These are phyloP conservation scores for Taenioides sp. DNA, from an alignment of 2,797 vertebrate species.

Conservation along the genomic window DNA sequence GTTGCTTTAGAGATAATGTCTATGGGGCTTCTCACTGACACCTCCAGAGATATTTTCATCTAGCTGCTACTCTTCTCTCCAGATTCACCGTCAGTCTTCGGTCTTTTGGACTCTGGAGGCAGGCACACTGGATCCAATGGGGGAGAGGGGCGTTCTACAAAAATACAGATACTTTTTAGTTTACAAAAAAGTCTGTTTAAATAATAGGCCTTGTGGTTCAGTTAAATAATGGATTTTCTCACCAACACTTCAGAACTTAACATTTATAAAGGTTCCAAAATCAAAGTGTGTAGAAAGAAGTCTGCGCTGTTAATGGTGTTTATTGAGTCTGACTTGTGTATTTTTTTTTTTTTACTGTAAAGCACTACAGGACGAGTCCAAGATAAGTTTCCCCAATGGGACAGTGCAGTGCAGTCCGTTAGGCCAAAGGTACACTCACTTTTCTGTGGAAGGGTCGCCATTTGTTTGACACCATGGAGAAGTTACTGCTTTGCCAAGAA, in stretches of 20 bases:
- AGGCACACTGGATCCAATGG: slow-evolving; percentile 79
- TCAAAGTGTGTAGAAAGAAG: too few relatives aligned
- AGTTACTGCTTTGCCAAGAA: too few relatives aligned
- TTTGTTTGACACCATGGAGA: too few relatives aligned
- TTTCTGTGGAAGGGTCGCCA: too few relatives aligned
- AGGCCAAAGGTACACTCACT: too few relatives aligned
- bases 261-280: neutral
- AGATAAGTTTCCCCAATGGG: too few relatives aligned
- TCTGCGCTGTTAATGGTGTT: too few relatives aligned
- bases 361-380: too few relatives aligned
- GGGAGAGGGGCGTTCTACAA: slow-evolving; percentile 80
- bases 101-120: slow-evolving; percentile 84
- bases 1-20: neutral
- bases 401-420: too few relatives aligned
- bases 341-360: too few relatives aligned
- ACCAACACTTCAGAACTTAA: neutral
- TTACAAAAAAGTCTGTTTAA: neutral
- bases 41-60: neutral
- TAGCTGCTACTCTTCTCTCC: slow-evolving; percentile 21
- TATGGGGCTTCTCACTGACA: neutral
- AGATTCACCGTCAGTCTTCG: slow-evolving; percentile 71
- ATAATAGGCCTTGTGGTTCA: neutral
- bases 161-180: slow-evolving; percentile 5
- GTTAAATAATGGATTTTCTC: neutral
- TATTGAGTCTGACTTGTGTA: too few relatives aligned